Evolutionary conservation across 1,140 invertebrate genomes (phyloP), one percentile per base, ranked within the genome.

Genomic region (Ostrea edulis): DNA sequence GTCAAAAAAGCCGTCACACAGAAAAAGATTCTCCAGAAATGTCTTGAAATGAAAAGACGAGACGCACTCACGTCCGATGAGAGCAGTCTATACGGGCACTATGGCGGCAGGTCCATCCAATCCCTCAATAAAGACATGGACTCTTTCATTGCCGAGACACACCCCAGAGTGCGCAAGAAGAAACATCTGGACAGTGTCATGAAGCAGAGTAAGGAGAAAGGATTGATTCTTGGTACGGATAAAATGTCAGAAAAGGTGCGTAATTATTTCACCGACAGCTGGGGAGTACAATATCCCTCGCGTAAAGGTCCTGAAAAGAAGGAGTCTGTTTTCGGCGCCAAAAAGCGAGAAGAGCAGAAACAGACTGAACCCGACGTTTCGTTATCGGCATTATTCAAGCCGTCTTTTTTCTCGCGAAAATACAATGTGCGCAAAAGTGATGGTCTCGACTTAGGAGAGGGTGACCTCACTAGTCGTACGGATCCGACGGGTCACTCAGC

Each of bases 261-360:
- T 25, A 58, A 89, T n/a, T 90, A 87, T 85, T 54, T 89, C n/a
- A 68, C 62, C 20, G 82, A 84, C 22, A 86, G 58, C 3, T 87
- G 85, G 88, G 88, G 88, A n/a, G 88, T 89, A 4, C 77, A 89
- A 53, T 89, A 89, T 29, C 82, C 86, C 7, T 55, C 84, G 29
- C 86, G 85, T 4, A 20, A 55, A 3, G 51, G 25, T 29, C 52
- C 52, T 25, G 55, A 85, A 62, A 85, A 55, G 29, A 85, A 85
- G 53, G 83, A 85, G 22, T 2, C 53, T 8, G 22, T 58, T 2
- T 83, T 83, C 53, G 82, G 8, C 14, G 54, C 54, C 2, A 58
- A 58, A 55, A 85, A 85, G 25, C 29, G 53, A 22, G 55, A 55
- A 58, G 83, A 35, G 54, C 51, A 58, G 53, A 35, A 25, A 17